Percentiles rank a stretch among this genome's conserved stretches.
Evolutionary conservation across 92 coral and sea anemone species (phyloP).

Genomic region (Palythoa caribaeorum): DNA sequence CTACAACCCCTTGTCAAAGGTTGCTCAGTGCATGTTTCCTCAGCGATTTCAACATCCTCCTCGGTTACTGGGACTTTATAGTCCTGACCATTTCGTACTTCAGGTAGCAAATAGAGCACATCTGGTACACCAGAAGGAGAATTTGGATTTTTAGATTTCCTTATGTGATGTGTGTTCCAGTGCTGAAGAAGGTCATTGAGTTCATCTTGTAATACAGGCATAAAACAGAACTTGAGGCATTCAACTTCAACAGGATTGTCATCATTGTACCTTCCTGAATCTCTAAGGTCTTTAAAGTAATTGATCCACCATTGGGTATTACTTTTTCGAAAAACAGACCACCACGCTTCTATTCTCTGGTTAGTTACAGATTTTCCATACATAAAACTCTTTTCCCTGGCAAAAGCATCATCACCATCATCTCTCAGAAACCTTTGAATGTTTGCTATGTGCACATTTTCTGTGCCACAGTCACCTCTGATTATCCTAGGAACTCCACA

Average conservation of each 20-base stretch:
- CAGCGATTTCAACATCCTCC: conserved; percentile 6
- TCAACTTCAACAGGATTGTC: conserved; percentile 8
- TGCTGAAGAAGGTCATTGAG: not conserved
- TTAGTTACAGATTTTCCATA: conserved; percentile 7
- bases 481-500: conserved; percentile 18
- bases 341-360: conserved; percentile 17
- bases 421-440: conserved; percentile 5
- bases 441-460: conserved; percentile 1
- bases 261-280: conserved; percentile 3
- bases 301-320: conserved; percentile 5
- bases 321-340: conserved; percentile 12
- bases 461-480: conserved; percentile 17
- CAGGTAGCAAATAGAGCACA: not conserved
- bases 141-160: conserved; percentile 11
- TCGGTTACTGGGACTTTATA: not conserved
- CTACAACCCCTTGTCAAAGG: conserved; percentile 45
- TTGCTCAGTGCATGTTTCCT: conserved; percentile 6
- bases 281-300: conserved; percentile 1
- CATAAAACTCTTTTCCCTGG: conserved; percentile 7
- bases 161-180: conserved; percentile 24
- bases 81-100: not conserved
- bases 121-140: conserved; percentile 10
- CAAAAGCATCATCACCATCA: conserved; percentile 12
- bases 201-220: conserved; percentile 9
- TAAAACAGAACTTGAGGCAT: conserved; percentile 20